phyloP scores from a whole-genome alignment of 2,888 invertebrate genomes.

The Panopea generosa region DNA sequence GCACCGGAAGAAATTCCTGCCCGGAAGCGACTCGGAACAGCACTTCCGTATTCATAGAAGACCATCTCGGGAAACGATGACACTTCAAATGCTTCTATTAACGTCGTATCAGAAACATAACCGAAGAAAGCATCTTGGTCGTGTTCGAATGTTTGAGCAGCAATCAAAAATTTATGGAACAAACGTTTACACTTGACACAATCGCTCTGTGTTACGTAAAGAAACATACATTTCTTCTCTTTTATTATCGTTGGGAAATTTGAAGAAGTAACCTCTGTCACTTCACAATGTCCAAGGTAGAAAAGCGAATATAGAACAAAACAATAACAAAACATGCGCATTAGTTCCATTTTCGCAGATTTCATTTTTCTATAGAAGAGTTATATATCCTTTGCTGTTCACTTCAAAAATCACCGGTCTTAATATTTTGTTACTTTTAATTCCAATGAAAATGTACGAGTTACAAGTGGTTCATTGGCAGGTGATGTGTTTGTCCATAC shows the following conservation, averaged over 20 bases:
- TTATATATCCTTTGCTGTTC: no score
- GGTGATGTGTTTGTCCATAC: no score
- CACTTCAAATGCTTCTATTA: slow-evolving; percentile 51
- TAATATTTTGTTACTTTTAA: no score
- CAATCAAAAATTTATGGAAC: slow-evolving; percentile 68
- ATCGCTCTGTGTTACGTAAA: slow-evolving; percentile 34
- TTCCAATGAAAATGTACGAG: no score
- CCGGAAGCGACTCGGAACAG: slow-evolving; percentile 38
- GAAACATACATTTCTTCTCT: slow-evolving; percentile 41
- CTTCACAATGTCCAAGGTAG: not conserved
- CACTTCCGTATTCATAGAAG: slow-evolving; percentile 60
- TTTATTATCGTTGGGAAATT: slow-evolving; percentile 28
- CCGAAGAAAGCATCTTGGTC: slow-evolving; percentile 71
- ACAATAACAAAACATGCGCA: no score
- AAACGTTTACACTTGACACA: slow-evolving; percentile 64
- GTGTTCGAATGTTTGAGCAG: slow-evolving; percentile 65
- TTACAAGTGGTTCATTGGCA: no score
- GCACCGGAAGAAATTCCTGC: slow-evolving; percentile 43
- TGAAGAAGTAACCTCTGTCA: slow-evolving; percentile 24
- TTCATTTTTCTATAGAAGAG: no score
- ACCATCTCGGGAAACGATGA: slow-evolving; percentile 55
- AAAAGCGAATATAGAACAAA: no score
- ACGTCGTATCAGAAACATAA: slow-evolving; percentile 51
- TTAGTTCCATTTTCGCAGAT: no score
- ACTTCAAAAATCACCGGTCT: no score